Evolutionary conservation across 2,113 vertebrate species (phyloP), one percentile per base, ranked within the genome.

Genomic region (Heloderma charlesbogerti): DNA sequence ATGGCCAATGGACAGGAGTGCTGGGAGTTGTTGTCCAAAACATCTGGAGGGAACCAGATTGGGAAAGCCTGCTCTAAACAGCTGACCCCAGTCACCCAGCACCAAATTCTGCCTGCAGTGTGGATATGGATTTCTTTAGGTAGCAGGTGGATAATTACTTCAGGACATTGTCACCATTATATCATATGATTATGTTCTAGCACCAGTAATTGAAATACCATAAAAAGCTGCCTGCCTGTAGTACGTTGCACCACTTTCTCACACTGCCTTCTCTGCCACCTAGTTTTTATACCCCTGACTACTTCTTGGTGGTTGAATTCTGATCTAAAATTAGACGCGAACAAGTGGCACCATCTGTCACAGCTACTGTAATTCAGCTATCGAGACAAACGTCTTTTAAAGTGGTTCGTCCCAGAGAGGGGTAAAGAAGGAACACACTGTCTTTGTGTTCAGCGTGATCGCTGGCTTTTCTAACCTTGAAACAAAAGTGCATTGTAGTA

Each of bases 91-190:
- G 63, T 20, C 63, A 69, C 15, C 25, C 63, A 45, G 63, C 63
- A 85, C 25, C 27, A 43, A 3, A 66, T 67, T 40, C 48, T 67
- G 48, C 1, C 40, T 84, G 13, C 43, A 69, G 27, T 69, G 5
- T 85, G 25, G 29, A 83, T 25, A 83, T n/a, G 10, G 48, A 60
- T 60, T 60, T 37, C 34, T 63, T 83, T 91, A 6, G 88, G 92
- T 92, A 95, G 88, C 86, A 89, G 75, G 51, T 92, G 48, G 25
- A 90, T 95, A 71, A 93, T 69, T 67, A 84, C 34, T 95, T 92
- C 90, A 86, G 66, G 84, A 86, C 94, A 88, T 86, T 93, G 75
- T 92, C 77, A 81, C 51, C 87, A 20, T 6, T 93, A 29, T 93
- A 92, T 94, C 45, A 60, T 0, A 60, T 83, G 84, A 94, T 82